Evolutionary conservation across 2,113 vertebrate species (phyloP), one percentile per base, ranked within the genome.

Genomic region (Osmerus mordax): DNA sequence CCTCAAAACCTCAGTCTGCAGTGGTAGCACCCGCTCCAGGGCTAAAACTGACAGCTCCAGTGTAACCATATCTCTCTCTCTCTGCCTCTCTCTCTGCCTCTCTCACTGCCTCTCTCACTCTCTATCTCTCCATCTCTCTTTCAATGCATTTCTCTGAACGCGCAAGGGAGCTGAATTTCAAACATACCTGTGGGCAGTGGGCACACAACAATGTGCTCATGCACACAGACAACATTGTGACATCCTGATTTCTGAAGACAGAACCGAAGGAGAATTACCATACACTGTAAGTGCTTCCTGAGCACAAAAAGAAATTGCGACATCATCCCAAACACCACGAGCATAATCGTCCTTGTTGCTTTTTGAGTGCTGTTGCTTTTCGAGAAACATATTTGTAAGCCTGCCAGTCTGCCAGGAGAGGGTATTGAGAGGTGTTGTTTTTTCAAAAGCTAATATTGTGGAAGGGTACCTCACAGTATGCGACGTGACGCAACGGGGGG

Each of bases 361-460:
- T 28, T 32, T 64, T 28, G 8, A 15, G 16, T 15, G 6, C 58
- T 9, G 18, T 18, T 21, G 19, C 4, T 2, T 41, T 16, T 61
- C 23, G 25, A 36, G 3, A 3, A 16, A 29, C 62, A 36, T 21
- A 64, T 64, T 16, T 64, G 1, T 64, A 15, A 36, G 15, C 2
- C 29, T 41, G 29, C 16, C 29, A 64, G 28, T 36, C 41, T 64
- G 62, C 25, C 28, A 32, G 14, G 62, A 36, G 59, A 61, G 59
- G 21, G 4, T 19, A 25, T 21, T 8, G 59, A 61, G 59, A 21
- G 8, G 59, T 19, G 59, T 19, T 61, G n/a, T 58, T 58, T 58
- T 58, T 8, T 61, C 23, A 19, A 32, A 64, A 64, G 62, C 29
- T 64, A 64, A 64, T 64, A 64, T 64, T 64, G 32, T 64, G 29